These are phyloP conservation scores for Xenops minutus DNA, from an alignment of 2,797 vertebrate species.

Conservation along the genomic window DNA sequence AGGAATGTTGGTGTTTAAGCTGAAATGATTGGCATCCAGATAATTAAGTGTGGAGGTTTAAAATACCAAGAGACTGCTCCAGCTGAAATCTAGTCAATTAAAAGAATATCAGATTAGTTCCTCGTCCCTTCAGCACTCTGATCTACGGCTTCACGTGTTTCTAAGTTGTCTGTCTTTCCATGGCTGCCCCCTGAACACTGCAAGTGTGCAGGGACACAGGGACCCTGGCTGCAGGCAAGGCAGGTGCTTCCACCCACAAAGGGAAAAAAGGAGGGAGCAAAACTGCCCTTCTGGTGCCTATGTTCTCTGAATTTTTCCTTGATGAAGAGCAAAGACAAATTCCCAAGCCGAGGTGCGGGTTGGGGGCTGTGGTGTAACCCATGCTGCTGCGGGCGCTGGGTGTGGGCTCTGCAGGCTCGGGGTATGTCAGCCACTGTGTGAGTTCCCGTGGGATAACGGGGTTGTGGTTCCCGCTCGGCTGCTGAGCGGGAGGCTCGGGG, in stretches of 20 bases:
- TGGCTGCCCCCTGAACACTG: neutral
- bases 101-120: neutral
- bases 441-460: fast-evolving
- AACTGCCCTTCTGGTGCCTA: fast-evolving
- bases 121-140: neutral
- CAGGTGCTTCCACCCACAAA: neutral
- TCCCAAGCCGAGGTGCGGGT: fast-evolving
- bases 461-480: neutral
- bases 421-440: fast-evolving
- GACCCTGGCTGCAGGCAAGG: neutral
- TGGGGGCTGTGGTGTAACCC: neutral
- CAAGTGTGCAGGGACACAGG: neutral
- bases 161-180: neutral
- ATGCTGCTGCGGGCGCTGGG: fast-evolving
- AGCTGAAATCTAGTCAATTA: neutral
- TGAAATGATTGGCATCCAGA: neutral
- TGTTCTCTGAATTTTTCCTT: neutral
- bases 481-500: too few species aligned
- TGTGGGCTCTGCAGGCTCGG: neutral
- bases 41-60: neutral
- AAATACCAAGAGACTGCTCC: neutral
- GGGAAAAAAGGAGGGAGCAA: neutral
- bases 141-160: neutral
- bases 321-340: neutral
- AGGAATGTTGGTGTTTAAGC: neutral